These are phyloP conservation scores for Alloplasta piceator DNA, from an alignment of 2,888 invertebrate species.

Conservation along the genomic window DNA sequence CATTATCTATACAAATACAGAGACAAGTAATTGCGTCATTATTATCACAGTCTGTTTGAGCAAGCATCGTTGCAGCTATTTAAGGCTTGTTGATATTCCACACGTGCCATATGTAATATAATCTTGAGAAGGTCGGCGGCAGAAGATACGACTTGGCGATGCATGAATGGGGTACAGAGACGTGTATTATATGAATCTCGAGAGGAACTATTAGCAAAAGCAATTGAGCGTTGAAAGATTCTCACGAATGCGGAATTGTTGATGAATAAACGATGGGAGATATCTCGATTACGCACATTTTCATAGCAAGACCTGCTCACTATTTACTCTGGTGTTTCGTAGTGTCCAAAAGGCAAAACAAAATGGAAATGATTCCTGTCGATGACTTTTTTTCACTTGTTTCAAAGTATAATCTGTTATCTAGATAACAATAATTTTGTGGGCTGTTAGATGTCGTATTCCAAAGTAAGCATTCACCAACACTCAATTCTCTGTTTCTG, in stretches of 20 bases:
- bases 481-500: too few species aligned
- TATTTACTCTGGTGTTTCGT: too few species aligned
- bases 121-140: constrained; percentile 5
- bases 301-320: not conserved
- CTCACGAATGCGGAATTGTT: not conserved
- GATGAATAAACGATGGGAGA: constrained; percentile 5
- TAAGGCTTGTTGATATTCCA: constrained; percentile 27
- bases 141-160: constrained; percentile 6
- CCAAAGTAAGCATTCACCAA: too few species aligned
- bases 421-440: too few species aligned
- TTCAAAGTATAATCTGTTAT: too few species aligned
- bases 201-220: constrained; percentile 31
- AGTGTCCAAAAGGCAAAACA: too few species aligned
- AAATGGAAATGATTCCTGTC: too few species aligned
- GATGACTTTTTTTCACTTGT: too few species aligned
- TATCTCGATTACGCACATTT: not conserved
- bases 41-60: constrained; percentile 11
- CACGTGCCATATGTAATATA: constrained; percentile 52
- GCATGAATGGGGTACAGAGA: constrained; percentile 2
- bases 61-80: constrained; percentile 10
- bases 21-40: constrained; percentile 1
- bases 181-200: constrained; percentile 45
- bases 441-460: too few species aligned
- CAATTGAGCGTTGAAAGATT: constrained; percentile 25
- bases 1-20: constrained; percentile 45